These are phyloP conservation scores for Aphelenchoides bicaudatus DNA, from an alignment of 2,888 invertebrate species.

Conservation along the genomic window DNA sequence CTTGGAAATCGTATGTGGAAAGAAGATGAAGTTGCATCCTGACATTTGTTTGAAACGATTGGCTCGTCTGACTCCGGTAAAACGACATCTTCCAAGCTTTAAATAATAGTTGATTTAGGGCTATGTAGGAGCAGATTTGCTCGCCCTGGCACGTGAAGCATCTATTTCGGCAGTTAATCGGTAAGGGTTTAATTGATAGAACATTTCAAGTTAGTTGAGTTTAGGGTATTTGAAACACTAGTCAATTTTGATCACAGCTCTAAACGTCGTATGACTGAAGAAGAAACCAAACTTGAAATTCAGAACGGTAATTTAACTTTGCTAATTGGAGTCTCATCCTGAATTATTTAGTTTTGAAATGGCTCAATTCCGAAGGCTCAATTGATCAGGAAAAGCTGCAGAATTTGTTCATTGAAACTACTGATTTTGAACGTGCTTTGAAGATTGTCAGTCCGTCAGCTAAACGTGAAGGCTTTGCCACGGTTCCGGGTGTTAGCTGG, in stretches of 20 bases:
- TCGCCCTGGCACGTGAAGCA: constrained; percentile 73
- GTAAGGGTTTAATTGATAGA: constrained; percentile 36
- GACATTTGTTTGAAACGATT: constrained; percentile 71
- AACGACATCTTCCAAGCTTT: too few species aligned
- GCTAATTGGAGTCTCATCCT: constrained; percentile 42
- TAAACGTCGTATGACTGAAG: constrained; percentile 2
- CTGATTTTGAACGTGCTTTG: constrained; percentile 52
- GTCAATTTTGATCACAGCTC: background rate
- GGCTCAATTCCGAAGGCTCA: constrained; percentile 49
- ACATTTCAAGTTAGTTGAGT: constrained; percentile 19
- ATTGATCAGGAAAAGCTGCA: constrained; percentile 26
- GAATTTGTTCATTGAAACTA: constrained; percentile 35
- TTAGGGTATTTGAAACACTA: constrained; percentile 22
- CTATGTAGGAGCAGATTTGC: constrained; percentile 70
- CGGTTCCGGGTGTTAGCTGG: constrained; percentile 95
- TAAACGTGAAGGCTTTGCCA: constrained; percentile 92
- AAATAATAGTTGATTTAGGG: too few species aligned
- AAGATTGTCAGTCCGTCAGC: constrained; percentile 63
- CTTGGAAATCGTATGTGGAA: constrained; percentile 30
- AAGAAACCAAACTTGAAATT: constrained; percentile 24
- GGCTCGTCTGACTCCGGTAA: constrained; percentile 81
- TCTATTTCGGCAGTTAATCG: constrained; percentile 80
- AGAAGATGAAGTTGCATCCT: constrained; percentile 26
- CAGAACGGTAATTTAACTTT: constrained; percentile 24
- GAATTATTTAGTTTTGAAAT: constrained; percentile 41